Evolutionary conservation across 2,797 vertebrate species (phyloP).

Genomic region (Gymnoscopelus microlampas): DNA sequence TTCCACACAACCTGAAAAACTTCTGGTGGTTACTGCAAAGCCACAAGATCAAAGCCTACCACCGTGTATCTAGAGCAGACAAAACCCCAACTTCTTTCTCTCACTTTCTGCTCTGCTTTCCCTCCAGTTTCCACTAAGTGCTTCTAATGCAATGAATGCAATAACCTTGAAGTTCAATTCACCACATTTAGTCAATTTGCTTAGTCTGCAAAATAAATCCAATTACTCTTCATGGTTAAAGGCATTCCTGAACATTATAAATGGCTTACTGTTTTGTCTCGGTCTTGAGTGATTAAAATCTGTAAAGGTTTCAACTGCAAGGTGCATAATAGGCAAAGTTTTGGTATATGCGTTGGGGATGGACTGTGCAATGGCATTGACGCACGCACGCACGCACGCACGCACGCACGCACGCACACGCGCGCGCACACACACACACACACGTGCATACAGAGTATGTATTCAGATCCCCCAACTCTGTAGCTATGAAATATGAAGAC

Average conservation of each 20-base stretch:
- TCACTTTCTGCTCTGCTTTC: slow-evolving; percentile 51
- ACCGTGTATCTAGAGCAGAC: slow-evolving; percentile 68
- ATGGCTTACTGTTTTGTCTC: slow-evolving; percentile 12
- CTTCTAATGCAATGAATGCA: slow-evolving; percentile 18
- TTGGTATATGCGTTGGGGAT: neutral
- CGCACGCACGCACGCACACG: slow-evolving; percentile 7
- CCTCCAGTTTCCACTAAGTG: slow-evolving; percentile 46
- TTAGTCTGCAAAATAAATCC: slow-evolving; percentile 2
- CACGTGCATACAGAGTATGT: slow-evolving; percentile 31
- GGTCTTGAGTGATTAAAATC: neutral
- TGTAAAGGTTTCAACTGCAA: neutral
- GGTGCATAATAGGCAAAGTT: neutral
- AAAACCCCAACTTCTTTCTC: slow-evolving; percentile 34
- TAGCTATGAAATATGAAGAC: slow-evolving; percentile 48
- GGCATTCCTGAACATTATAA: slow-evolving; percentile 1
- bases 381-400: slow-evolving; percentile 19
- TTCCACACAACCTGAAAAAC: slow-evolving; percentile 67
- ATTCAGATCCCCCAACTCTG: slow-evolving; percentile 35
- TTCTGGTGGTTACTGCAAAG: slow-evolving; percentile 63
- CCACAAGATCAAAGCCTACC: slow-evolving; percentile 75
- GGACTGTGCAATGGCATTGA: slow-evolving; percentile 4
- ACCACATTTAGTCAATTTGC: neutral
- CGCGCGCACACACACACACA: slow-evolving; percentile 12
- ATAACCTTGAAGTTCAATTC: slow-evolving; percentile 21
- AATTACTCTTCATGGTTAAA: slow-evolving; percentile 23